These are phyloP conservation scores for Nemoura dubitans DNA, from an alignment of 2,888 invertebrate species.

Conservation along the genomic window DNA sequence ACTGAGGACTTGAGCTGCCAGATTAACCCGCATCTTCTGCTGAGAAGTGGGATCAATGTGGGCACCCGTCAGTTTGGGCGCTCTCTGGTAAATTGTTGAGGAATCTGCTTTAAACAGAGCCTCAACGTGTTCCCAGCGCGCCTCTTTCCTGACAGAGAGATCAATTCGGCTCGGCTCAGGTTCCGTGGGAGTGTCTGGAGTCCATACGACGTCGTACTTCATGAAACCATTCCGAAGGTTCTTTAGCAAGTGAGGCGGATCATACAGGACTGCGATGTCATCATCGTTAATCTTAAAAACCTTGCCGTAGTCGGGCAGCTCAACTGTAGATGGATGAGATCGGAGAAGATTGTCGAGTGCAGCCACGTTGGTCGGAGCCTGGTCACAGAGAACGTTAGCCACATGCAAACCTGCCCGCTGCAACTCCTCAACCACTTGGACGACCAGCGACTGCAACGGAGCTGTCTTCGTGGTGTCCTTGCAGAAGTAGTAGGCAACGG, in stretches of 20 bases:
- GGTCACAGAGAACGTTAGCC: constrained; percentile 46
- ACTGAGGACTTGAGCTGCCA: too few relatives aligned
- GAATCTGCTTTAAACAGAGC: too few relatives aligned
- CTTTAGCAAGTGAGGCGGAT: constrained; percentile 46
- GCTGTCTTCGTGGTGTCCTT: constrained; percentile 40
- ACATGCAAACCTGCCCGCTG: constrained; percentile 44
- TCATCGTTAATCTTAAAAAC: constrained; percentile 30
- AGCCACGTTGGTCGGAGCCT: constrained; percentile 40
- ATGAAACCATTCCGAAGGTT: constrained; percentile 43
- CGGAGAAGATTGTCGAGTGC: constrained; percentile 27
- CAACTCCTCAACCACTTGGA: constrained; percentile 40
- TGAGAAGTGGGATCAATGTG: too few relatives aligned
- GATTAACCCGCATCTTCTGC: too few relatives aligned
- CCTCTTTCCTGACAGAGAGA: too few relatives aligned
- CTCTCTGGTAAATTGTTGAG: too few relatives aligned
- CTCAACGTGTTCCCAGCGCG: too few relatives aligned
- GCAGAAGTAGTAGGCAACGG: constrained; percentile 45
- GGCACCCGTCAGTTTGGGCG: too few relatives aligned
- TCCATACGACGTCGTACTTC: too few relatives aligned
- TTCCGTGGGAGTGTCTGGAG: too few relatives aligned
- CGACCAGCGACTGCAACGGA: constrained; percentile 34
- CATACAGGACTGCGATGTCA: constrained; percentile 45
- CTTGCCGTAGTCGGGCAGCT: constrained; percentile 21
- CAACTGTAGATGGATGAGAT: background rate
- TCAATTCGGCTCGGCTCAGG: too few relatives aligned